Base-by-base conservation (phyloP, 64 coral and sea anemone species). In the Porites lutea region DNA sequence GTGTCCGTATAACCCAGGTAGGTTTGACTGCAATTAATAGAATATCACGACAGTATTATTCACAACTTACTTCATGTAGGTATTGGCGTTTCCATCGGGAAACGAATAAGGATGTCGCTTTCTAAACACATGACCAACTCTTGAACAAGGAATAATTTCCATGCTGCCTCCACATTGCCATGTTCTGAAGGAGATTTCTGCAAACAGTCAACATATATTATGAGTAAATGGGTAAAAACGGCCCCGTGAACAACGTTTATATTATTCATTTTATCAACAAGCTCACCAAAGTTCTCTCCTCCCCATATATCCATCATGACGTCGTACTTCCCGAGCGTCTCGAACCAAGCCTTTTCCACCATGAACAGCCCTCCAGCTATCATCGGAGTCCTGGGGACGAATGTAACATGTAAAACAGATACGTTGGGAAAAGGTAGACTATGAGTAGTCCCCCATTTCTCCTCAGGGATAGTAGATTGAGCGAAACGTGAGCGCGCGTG, bases 231-330 rank as follows among this genome's bases (percentile, higher is more conserved):
- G 27, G 27, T 37, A 37, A 37, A 37, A 37, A 37, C 0, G 27
- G 27, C 27, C 27, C 27, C 27, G 27, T 37, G 1, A 37, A 37
- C 27, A 37, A 37, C 27, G 27, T 37, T 37, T 37, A 37, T 37
- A 37, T 37, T 37, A 37, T 37, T 37, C 27, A 1, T 37, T 37
- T 37, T 37, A 37, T 37, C 27, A 37, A 37, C 27, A 44, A 13
- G 48, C 48, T 76, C 48, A 99, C 97, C 97, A 96, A 99, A 99
- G 80, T 99, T 99, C 77, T 99, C 97, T 91, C 97, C 97, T 66
- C 97, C 97, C 97, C 97, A 99, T 7, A 99, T 99, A 78, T 99
- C 97, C 97, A 99, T 99, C 97, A 99, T 99, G 53, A 91, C 77
- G 73, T 98, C 97, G 92, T 98, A 98, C 59, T 96, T 93, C 53